Base-by-base conservation (phyloP, 2,797 vertebrate species). In the Columba guinea region DNA sequence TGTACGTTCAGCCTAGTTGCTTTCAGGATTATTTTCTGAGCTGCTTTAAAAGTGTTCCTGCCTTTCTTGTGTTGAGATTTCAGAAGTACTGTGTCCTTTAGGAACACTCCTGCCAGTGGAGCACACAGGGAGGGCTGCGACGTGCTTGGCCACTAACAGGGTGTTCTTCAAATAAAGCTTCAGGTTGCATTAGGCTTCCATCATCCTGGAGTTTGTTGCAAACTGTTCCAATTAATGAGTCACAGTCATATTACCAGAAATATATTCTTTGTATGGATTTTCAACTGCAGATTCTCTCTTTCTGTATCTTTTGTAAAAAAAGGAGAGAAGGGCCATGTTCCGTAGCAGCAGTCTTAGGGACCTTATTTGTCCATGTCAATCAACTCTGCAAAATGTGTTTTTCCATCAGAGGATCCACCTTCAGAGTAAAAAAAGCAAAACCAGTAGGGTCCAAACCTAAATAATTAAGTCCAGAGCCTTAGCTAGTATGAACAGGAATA, bases 391-490 rank as follows among this genome's bases (percentile, higher is more conserved):
- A 87, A 90, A 89, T 70, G 24, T 79, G 41, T 82, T 87, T 93
- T 87, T 84, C 56, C 65, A 56, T 86, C 44, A 69, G 35, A 80
- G 52, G 46, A 37, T 41, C 48, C 70, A 44, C 90, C 90, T 91
- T 90, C 58, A 84, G 74, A 84, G 35, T 1, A 13, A 75, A 82
- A 44, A 69, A 51, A 15, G 4, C 6, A 7, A 91, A 84, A 30
- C 37, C 24, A 48, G 77, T 53, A 87, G 85, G 74, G 87, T 89
- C 74, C 37, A 92, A 93, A 46, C 79, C 80, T 92, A 74, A 91
- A 87, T 90, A 91, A 92, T 93, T 89, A 89, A 94, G 89, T 22
- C 75, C 84, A 95, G 93, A 93, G 53, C 80, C 58, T 48, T 80
- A 89, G 70, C 77, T 80, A n/a, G 77, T 94, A 70, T 56, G 63